These are phyloP conservation scores for Oryctes rhinoceros DNA, from an alignment of 1,140 invertebrate species.

Conservation along the genomic window DNA sequence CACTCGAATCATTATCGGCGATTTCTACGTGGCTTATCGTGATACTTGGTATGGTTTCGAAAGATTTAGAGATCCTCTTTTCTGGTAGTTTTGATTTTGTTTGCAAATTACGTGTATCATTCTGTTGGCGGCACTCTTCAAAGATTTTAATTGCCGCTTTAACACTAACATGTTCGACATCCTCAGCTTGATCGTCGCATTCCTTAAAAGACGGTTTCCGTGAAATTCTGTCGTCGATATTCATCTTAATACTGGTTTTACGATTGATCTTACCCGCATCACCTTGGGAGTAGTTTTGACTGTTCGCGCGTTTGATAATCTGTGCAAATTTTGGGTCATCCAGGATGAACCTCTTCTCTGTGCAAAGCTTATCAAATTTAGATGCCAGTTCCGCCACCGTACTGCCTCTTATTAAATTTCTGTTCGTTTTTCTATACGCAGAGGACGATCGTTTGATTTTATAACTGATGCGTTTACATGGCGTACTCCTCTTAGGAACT, in stretches of 20 bases:
- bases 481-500: constrained; percentile 32
- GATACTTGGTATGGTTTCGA: constrained; percentile 54
- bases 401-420: constrained; percentile 58
- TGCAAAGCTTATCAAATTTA: constrained; percentile 66
- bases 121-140: constrained; percentile 48
- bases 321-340: constrained; percentile 59
- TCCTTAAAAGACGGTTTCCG: not conserved
- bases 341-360: constrained; percentile 58
- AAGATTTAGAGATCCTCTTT: constrained; percentile 54
- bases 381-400: constrained; percentile 66
- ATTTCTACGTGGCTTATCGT: constrained; percentile 43
- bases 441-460: constrained; percentile 55
- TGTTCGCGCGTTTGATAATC: constrained; percentile 48
- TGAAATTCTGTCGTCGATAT: constrained; percentile 23
- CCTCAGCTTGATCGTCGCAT: not conserved
- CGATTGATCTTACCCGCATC: constrained; percentile 47
- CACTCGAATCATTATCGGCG: constrained; percentile 47
- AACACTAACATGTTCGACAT: constrained; percentile 51
- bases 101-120: constrained; percentile 41
- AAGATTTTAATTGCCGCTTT: constrained; percentile 62
- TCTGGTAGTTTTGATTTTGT: constrained; percentile 58
- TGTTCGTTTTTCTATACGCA: constrained; percentile 46
- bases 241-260: constrained; percentile 54
- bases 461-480: constrained; percentile 55
- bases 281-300: constrained; percentile 45